Conservation (phyloP, 1,140 invertebrate species). For the Orius insidiosus region DNA sequence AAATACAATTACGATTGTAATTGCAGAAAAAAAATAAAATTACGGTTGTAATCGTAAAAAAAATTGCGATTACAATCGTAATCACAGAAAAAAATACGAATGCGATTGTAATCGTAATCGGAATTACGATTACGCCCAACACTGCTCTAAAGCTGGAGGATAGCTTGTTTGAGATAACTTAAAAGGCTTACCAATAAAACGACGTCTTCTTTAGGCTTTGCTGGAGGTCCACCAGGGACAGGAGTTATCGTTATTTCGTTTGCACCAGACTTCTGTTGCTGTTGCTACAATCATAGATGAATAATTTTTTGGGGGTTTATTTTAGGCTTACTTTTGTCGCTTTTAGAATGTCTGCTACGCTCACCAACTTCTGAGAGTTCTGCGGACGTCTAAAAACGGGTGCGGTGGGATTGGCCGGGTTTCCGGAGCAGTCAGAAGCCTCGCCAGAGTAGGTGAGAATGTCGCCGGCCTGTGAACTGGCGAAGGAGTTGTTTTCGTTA, state of each 20-base stretch:
- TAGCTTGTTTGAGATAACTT: slow-evolving; percentile 18
- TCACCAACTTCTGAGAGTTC: slow-evolving; percentile 40
- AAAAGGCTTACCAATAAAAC: slow-evolving; percentile 22
- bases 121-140: too few species aligned
- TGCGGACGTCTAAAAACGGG: slow-evolving; percentile 15
- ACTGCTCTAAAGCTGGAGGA: not conserved
- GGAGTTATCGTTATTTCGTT: slow-evolving; percentile 39
- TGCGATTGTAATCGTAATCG: too few species aligned
- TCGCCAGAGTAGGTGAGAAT: slow-evolving; percentile 59
- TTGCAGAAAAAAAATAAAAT: too few species aligned
- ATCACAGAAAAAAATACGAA: too few species aligned
- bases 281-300: too few species aligned
- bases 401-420: slow-evolving; percentile 15
- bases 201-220: slow-evolving; percentile 23
- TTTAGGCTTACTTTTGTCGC: slow-evolving; percentile 16
- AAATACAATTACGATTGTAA: too few species aligned
- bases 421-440: slow-evolving; percentile 53
- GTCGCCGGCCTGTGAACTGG: slow-evolving; percentile 26
- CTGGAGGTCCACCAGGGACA: slow-evolving; percentile 28
- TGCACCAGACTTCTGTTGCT: too few species aligned
- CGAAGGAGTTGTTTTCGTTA: slow-evolving; percentile 34
- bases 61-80: too few species aligned
- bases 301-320: too few species aligned
- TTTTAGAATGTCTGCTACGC: slow-evolving; percentile 36
- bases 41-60: too few species aligned